phyloP scores from a whole-genome alignment of 2,888 invertebrate species.

The Lathronympha strigana region DNA sequence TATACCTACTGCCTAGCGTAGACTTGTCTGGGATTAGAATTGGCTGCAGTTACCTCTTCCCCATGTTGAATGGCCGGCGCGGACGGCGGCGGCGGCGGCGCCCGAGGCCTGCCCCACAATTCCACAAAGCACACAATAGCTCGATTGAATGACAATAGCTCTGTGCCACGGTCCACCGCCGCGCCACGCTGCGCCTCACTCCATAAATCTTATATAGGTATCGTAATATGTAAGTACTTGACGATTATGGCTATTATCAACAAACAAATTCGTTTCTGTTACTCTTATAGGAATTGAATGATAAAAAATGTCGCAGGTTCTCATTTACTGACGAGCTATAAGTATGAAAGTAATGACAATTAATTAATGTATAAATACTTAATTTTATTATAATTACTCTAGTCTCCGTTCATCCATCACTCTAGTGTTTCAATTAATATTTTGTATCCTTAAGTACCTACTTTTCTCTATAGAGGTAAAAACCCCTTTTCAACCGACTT shows the following conservation, averaged over 20 bases:
- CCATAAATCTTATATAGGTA: background rate
- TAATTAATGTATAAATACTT: too few relatives aligned
- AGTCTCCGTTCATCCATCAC: too few relatives aligned
- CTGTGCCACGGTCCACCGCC: constrained; percentile 29
- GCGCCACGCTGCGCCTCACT: constrained; percentile 13
- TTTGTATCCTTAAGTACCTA: too few relatives aligned
- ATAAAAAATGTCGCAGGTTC: too few relatives aligned
- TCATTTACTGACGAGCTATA: too few relatives aligned
- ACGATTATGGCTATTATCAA: background rate
- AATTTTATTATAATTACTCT: too few relatives aligned
- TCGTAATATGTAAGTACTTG: background rate
- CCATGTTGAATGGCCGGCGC: constrained; percentile 30
- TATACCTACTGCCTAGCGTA: background rate
- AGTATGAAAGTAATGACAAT: too few relatives aligned
- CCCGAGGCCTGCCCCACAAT: too few relatives aligned
- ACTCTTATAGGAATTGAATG: too few relatives aligned
- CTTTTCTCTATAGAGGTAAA: too few relatives aligned
- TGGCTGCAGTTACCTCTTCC: constrained; percentile 18
- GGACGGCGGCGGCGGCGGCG: constrained; percentile 21
- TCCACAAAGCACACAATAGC: constrained; percentile 32
- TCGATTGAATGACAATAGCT: constrained; percentile 37
- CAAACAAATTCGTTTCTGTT: background rate
- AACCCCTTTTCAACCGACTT: too few relatives aligned
- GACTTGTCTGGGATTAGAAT: background rate
- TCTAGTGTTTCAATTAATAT: too few relatives aligned